Evolutionary conservation across 2,888 invertebrate species (phyloP).

Genomic region (Synergus laeviventris): DNA sequence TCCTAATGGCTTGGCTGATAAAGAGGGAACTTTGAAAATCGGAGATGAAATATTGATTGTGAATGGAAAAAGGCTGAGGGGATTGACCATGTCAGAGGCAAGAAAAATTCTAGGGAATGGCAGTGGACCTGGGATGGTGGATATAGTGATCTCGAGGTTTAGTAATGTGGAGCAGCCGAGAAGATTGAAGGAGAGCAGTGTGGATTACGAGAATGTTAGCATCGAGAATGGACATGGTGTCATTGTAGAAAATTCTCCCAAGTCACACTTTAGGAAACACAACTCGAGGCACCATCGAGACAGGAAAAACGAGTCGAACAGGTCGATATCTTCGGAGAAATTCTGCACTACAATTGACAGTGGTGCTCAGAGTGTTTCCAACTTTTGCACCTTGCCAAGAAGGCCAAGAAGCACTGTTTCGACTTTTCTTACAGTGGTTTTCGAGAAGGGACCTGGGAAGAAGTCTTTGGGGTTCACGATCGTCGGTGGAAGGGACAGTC

Average conservation of each 20-base stretch:
- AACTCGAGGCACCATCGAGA: constrained; percentile 62
- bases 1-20: constrained; percentile 83
- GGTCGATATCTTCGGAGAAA: constrained; percentile 66
- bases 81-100: constrained; percentile 82
- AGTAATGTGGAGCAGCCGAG: constrained; percentile 59
- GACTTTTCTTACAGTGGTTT: constrained; percentile 84
- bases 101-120: constrained; percentile 80
- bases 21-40: constrained; percentile 82
- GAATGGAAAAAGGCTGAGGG: constrained; percentile 83
- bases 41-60: constrained; percentile 86
- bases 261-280: constrained; percentile 71
- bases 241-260: constrained; percentile 76
- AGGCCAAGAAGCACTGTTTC: constrained; percentile 83
- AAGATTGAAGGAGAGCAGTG: constrained; percentile 82
- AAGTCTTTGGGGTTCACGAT: constrained; percentile 93
- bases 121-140: constrained; percentile 80
- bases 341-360: constrained; percentile 52
- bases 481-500: constrained; percentile 91
- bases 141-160: constrained; percentile 81
- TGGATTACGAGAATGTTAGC: constrained; percentile 82
- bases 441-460: constrained; percentile 88
- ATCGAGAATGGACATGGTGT: constrained; percentile 77
- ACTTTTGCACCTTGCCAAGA: constrained; percentile 86
- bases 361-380: constrained; percentile 76
- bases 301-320: constrained; percentile 63